Evolutionary conservation across 2,888 invertebrate species (phyloP), one percentile per base, ranked within the genome.

Genomic region (Arrhopalites spinosus): DNA sequence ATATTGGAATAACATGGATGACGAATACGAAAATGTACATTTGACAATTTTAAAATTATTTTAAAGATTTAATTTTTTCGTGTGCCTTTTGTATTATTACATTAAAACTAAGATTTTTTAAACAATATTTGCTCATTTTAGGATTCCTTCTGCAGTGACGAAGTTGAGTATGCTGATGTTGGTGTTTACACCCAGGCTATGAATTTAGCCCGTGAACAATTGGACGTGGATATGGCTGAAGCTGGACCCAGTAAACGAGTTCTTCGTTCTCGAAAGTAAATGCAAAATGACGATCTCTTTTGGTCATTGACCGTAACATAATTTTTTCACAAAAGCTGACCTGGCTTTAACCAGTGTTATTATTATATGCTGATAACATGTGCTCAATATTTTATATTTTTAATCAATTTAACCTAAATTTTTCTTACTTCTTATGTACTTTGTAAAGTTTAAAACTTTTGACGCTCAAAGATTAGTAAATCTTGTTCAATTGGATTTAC

Each of bases 111-210:
- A n/a, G n/a, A 25, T 59, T 59, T 59, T 59, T 59, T 59, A 1
- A 45, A 73, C 30, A n/a, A n/a, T n/a, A n/a, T n/a, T n/a, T n/a
- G n/a, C n/a, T n/a, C n/a, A n/a, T 45, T 53, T 11, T 66, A 90
- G 90, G 90, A 90, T 84, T 90, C 90, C 63, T 91, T 91, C 84
- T 90, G 90, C 84, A 89, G 88, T 27, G 90, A 90, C 83, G 88
- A 89, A 43, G 88, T 81, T 0, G 81, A 82, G n/a, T 81, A 76
- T 64, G 64, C 69, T n/a, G 81, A 81, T 7, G 74, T 79, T 13
- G 82, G 82, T 11, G 78, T 75, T 20, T 82, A 78, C 30, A 82
- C 82, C 3, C 82, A 82, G 68, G 78, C 78, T 2, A 82, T 82
- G 82, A 78, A 76, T 66, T 72, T 66, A 30, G 82, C 82, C 1